phyloP scores from a whole-genome alignment of 2,113 vertebrate species.

The Anoplopoma fimbria region DNA sequence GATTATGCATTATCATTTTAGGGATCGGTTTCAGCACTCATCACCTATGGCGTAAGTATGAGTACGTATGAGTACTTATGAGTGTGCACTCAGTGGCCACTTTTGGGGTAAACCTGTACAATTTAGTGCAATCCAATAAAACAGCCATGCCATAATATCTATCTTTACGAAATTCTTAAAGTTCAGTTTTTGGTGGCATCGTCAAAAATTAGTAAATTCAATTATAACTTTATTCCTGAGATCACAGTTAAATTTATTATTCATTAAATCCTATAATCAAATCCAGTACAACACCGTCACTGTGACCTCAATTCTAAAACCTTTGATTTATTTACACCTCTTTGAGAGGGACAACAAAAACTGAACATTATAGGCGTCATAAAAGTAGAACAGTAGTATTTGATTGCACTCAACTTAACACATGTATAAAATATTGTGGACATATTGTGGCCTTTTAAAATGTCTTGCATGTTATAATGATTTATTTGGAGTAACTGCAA shows the following conservation, averaged over 20 bases:
- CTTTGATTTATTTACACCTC: background rate
- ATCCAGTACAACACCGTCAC: background rate
- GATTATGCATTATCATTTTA: too few species aligned
- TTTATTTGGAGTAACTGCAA: slow-evolving; percentile 3
- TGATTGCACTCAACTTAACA: background rate
- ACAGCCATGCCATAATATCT: background rate
- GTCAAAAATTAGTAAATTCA: background rate
- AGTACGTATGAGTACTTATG: background rate
- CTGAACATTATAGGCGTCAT: background rate
- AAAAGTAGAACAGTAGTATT: background rate
- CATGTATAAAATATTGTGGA: background rate
- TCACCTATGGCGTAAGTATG: background rate
- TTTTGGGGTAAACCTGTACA: background rate
- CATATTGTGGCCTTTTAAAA: background rate
- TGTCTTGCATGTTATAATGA: background rate
- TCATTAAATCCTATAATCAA: background rate
- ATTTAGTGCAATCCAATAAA: background rate
- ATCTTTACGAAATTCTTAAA: background rate
- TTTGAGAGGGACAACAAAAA: background rate
- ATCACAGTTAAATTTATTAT: background rate
- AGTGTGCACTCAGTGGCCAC: background rate
- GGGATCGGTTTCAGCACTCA: background rate
- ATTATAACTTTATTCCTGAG: background rate
- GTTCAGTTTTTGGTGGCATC: background rate
- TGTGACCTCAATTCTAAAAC: background rate